Percentiles rank a stretch among this genome's conserved stretches.
Conservation (phyloP, 1,140 invertebrate species). For the Magallana angulata region DNA sequence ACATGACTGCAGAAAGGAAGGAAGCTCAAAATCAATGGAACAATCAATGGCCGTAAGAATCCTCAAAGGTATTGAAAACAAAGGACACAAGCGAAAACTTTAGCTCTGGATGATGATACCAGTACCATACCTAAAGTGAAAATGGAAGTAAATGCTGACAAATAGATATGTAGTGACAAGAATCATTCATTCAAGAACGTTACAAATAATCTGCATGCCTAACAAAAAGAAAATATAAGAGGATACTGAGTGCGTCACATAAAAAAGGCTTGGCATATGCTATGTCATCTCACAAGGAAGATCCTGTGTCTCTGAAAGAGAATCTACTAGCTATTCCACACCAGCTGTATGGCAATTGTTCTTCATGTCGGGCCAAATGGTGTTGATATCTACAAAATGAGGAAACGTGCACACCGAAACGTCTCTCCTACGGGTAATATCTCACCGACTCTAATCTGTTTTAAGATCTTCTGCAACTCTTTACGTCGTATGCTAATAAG, state of each 20-base stretch:
- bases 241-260: not conserved
- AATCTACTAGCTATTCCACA: not conserved
- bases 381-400: not conserved
- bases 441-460: too few species aligned
- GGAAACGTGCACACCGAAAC: too few species aligned
- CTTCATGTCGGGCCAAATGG: not conserved
- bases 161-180: conserved; percentile 30
- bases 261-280: not conserved
- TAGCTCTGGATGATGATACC: conserved; percentile 53
- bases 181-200: conserved; percentile 49
- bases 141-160: not conserved
- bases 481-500: too few species aligned
- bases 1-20: conserved; percentile 43
- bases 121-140: conserved; percentile 46
- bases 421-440: too few species aligned
- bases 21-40: conserved; percentile 49
- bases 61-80: conserved; percentile 27
- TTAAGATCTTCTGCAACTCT: too few species aligned
- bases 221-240: conserved; percentile 24
- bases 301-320: not conserved
- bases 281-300: not conserved
- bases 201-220: conserved; percentile 29
- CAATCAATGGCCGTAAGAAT: conserved; percentile 21
- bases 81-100: conserved; percentile 16
- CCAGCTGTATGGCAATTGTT: not conserved